Percentiles rank a stretch among this genome's conserved stretches.
Conservation (phyloP, 2,113 vertebrate species). For the Takifugu flavidus region DNA sequence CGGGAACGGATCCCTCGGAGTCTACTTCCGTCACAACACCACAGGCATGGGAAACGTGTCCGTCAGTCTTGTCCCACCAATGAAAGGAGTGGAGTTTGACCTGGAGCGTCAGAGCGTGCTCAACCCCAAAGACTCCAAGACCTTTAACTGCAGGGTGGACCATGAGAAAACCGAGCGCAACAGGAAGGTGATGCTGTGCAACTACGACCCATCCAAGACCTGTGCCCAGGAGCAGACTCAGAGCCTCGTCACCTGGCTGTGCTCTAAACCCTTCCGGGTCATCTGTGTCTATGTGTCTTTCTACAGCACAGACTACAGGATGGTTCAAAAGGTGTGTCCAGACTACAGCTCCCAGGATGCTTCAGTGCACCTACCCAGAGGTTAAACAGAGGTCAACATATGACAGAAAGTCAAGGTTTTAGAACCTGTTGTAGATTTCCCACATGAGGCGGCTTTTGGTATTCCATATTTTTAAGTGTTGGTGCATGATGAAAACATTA, state of each 20-base stretch:
- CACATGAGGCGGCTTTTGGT: too few relatives aligned
- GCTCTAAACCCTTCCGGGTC: conserved; percentile 85
- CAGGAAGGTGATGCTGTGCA: conserved; percentile 84
- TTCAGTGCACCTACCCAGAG: conserved; percentile 76
- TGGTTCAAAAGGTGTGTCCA: conserved; percentile 90
- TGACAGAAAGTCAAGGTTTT: too few relatives aligned
- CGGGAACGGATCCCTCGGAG: conserved; percentile 85
- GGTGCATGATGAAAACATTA: too few relatives aligned
- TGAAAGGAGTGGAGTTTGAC: conserved; percentile 85
- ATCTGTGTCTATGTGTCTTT: conserved; percentile 90
- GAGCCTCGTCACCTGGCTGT: conserved; percentile 85
- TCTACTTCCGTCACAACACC: conserved; percentile 89
- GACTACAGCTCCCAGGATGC: conserved; percentile 82
- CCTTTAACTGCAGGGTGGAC: conserved; percentile 89
- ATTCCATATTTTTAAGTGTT: too few relatives aligned
- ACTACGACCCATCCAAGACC: conserved; percentile 83
- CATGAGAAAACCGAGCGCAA: conserved; percentile 84
- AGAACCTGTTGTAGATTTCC: too few relatives aligned
- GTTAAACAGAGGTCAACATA: conserved; percentile 42
- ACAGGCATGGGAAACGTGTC: conserved; percentile 90
- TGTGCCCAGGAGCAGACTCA: conserved; percentile 86
- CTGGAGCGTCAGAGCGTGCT: conserved; percentile 87
- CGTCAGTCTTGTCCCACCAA: conserved; percentile 84
- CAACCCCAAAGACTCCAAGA: conserved; percentile 89
- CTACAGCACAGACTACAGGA: conserved; percentile 88